Evolutionary conservation across 2,113 vertebrate genomes (phyloP).

Genomic region (Ciconia stormi): DNA sequence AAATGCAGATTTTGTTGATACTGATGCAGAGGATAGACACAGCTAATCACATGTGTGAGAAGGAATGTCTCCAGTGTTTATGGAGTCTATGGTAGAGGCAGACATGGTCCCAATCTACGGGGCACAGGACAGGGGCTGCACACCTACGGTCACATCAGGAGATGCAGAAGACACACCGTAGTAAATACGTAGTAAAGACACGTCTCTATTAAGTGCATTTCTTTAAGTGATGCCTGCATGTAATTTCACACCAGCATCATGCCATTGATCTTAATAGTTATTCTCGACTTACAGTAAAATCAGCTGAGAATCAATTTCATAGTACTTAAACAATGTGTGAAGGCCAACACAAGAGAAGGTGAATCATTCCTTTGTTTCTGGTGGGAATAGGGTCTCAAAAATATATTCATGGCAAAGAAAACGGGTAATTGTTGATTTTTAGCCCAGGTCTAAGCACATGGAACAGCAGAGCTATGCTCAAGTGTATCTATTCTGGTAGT

Average conservation of each 20-base stretch:
- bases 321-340: not conserved
- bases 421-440: not conserved
- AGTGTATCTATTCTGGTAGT: not conserved
- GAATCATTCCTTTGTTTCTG: not conserved
- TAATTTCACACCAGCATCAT: not conserved
- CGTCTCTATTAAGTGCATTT: not conserved
- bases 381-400: not conserved
- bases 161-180: not conserved
- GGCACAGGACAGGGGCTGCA: not conserved
- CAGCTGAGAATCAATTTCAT: not conserved
- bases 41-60: not conserved
- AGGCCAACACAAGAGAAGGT: not conserved
- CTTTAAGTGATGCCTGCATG: not conserved
- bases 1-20: not conserved
- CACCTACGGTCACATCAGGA: not conserved
- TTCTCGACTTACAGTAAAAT: not conserved
- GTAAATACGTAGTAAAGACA: not conserved
- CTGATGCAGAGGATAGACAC: not conserved
- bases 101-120: not conserved
- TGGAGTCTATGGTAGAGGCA: not conserved
- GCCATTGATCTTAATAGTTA: not conserved
- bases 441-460: not conserved
- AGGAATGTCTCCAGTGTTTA: not conserved
- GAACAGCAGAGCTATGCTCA: not conserved
- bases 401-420: not conserved